Evolutionary conservation across 2,113 vertebrate genomes (phyloP).

Genomic region (Nerophis ophidion): DNA sequence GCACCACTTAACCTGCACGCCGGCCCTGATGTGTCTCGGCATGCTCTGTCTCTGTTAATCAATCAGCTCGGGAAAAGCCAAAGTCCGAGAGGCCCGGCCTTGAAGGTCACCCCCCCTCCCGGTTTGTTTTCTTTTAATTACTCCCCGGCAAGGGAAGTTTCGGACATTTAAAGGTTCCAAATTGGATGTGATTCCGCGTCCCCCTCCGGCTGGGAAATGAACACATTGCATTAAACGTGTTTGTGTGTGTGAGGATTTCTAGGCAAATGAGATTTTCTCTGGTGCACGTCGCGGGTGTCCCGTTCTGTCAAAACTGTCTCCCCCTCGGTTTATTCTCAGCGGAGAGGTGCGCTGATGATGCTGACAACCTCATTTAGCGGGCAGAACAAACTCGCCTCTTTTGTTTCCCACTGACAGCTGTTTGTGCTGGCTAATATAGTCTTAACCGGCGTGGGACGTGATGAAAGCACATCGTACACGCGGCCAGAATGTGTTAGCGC

Average conservation of each 20-base stretch:
- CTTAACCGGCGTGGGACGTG: conserved; percentile 19
- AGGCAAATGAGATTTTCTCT: conserved; percentile 37
- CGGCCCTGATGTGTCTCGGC: conserved; percentile 69
- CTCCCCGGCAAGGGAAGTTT: background rate
- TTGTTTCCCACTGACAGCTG: conserved; percentile 46
- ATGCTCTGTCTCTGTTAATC: conserved; percentile 79
- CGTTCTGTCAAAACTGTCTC: conserved; percentile 31
- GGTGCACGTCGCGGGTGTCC: conserved; percentile 18
- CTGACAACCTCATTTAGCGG: conserved; percentile 48
- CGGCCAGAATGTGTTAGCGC: conserved; percentile 2
- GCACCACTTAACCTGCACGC: conserved; percentile 75
- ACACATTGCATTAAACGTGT: conserved; percentile 12
- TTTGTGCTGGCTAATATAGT: conserved; percentile 24
- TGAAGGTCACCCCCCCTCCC: conserved; percentile 30
- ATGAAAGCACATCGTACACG: conserved; percentile 12
- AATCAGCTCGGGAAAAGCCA: conserved; percentile 67
- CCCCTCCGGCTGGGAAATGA: conserved; percentile 17
- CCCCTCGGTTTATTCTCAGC: conserved; percentile 32
- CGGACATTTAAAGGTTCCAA: background rate
- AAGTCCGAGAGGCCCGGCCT: conserved; percentile 49
- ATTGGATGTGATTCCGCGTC: background rate
- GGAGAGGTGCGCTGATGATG: conserved; percentile 35
- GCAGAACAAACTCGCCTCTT: conserved; percentile 41
- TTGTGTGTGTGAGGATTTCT: conserved; percentile 21
- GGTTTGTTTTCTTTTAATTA: conserved; percentile 10